Evolutionary conservation across 2,113 vertebrate species (phyloP).

Genomic region (Pituophis catenifer): DNA sequence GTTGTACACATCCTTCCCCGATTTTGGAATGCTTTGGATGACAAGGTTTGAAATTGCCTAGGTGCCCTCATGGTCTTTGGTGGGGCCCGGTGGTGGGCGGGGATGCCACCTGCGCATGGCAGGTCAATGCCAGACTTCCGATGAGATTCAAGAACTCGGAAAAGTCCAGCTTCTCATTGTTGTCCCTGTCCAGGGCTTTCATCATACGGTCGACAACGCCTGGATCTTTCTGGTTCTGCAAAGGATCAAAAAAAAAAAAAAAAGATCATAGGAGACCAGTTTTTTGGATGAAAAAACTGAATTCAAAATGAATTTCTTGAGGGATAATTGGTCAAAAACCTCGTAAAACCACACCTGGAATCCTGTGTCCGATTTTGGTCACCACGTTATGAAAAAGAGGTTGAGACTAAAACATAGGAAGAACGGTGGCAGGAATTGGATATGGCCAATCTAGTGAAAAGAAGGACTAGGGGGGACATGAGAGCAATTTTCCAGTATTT

Average conservation of each 20-base stretch:
- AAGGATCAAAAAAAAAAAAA: neutral
- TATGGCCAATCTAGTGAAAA: neutral
- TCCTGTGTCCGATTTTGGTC: neutral
- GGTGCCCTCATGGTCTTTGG: neutral
- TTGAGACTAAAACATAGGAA: neutral
- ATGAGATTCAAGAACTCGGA: conserved; percentile 79
- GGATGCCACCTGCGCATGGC: conserved; percentile 1
- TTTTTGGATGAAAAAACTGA: neutral
- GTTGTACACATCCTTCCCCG: too few species aligned
- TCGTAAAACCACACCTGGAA: neutral
- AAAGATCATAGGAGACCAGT: neutral
- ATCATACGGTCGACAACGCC: conserved; percentile 72
- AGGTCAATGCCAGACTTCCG: conserved; percentile 67
- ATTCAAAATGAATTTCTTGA: neutral
- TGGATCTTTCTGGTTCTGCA: conserved; percentile 74
- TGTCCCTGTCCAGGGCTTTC: conserved; percentile 70
- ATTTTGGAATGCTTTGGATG: neutral
- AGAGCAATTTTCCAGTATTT: neutral
- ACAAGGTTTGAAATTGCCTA: accelerated
- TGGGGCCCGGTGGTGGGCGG: neutral
- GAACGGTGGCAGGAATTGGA: neutral
- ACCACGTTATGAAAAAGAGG: neutral
- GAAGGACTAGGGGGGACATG: neutral
- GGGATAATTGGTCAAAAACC: neutral
- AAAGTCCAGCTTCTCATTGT: conserved; percentile 70